Conservation (phyloP, 2,797 vertebrate species). For the Periophthalmus magnuspinnatus region DNA sequence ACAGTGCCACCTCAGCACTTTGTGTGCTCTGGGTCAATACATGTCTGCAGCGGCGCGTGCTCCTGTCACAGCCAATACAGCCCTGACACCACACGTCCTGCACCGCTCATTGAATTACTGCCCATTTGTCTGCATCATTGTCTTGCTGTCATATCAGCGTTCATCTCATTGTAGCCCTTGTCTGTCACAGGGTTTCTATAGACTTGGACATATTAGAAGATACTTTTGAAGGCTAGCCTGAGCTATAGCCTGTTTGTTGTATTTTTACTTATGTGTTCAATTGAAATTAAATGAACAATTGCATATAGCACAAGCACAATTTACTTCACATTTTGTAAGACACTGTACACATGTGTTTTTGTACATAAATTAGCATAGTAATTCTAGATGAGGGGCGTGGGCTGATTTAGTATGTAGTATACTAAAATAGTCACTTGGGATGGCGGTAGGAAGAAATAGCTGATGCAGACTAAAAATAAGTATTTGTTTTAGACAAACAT, state of each 20-base stretch:
- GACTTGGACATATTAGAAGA: conserved; percentile 10
- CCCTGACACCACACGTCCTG: conserved; percentile 71
- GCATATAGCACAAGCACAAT: neutral
- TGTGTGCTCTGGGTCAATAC: conserved; percentile 66
- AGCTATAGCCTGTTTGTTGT: neutral
- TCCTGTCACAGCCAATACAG: conserved; percentile 73
- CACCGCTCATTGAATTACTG: conserved; percentile 78
- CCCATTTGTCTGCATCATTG: conserved; percentile 73
- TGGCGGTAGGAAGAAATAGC: conserved; percentile 44
- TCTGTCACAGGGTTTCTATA: conserved; percentile 36
- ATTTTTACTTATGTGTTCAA: neutral
- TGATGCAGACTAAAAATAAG: conserved; percentile 35
- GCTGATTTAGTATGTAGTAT: conserved; percentile 63
- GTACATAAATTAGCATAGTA: conserved; percentile 66
- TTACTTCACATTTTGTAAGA: conserved; percentile 44
- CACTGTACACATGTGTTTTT: conserved; percentile 46
- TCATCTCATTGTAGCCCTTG: conserved; percentile 54
- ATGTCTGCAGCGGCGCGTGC: conserved; percentile 52
- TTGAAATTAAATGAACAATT: neutral
- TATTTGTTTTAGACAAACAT: conserved; percentile 24
- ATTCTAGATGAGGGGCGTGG: conserved; percentile 52
- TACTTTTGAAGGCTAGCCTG: neutral
- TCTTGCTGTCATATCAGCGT: conserved; percentile 67
- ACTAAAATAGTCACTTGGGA: conserved; percentile 65
- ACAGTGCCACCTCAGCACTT: conserved; percentile 77